Evolutionary conservation across 2,797 vertebrate species (phyloP), one percentile per base, ranked within the genome.

Genomic region (Syngnathus acus): DNA sequence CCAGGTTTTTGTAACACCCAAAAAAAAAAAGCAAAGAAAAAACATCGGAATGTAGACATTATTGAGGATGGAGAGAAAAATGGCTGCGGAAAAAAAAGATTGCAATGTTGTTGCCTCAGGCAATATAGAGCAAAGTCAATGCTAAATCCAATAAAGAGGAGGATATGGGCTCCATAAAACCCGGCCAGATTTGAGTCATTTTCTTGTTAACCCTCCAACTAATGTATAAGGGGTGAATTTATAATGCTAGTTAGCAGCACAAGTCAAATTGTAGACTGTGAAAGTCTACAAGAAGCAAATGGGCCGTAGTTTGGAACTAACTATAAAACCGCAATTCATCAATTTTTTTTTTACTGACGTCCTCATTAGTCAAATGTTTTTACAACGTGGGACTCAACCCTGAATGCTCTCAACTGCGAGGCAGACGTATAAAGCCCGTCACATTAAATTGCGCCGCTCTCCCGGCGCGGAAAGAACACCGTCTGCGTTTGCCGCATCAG

Each of bases 151-250:
- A 62, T 62, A 62, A 62, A 62, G 42, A 26, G 6, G 10, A 9
- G 6, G 14, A 21, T 62, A 45, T 26, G 16, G 60, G 4, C 6
- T 4, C 21, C 21, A 26, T 62, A 62, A 62, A 62, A 62, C 6
- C 21, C 16, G 21, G 26, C 60, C 19, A 26, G 21, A 62, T 62
- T 45, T 26, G 16, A 9, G 21, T 45, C 13, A 45, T 62, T 62
- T 26, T 42, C 60, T 62, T 62, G 60, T 62, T 45, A 62, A 62
- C n/a, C 23, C 21, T 10, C 39, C 39, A 62, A 62, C 40, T 62
- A 26, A 32, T 57, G 32, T 16, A 57, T 17, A 32, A 16, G 43
- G 21, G 37, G 2, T 9, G 23, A 8, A 45, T 32, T 45, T 45
- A 62, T 45, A 23, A 62, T 23, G 3, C 21, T 26, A 32, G 60